Evolutionary conservation across 1,140 invertebrate genomes (phyloP), one percentile per base, ranked within the genome.

Genomic region (Mycetomoellerius zeteki): DNA sequence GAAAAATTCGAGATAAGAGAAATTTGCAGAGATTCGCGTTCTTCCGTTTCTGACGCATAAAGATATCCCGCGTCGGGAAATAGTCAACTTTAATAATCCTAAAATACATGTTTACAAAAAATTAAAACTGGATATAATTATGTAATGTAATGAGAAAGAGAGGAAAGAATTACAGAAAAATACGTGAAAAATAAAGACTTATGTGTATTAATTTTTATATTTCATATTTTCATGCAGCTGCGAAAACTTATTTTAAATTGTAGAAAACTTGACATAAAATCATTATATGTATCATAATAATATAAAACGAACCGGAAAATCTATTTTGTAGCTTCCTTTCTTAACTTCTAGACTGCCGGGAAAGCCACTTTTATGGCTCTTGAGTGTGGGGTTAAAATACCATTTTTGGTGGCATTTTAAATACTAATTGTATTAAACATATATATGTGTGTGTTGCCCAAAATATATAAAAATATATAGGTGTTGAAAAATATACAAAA

Each of bases 1-100:
- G 21, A 71, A 30, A 81, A 71, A 56, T 69, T 81, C 33, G 16
- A 81, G 16, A 71, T 81, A 71, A 71, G 30, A 81, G 78, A 71
- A 56, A 56, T 43, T 69, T 52, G 10, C 47, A 54, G 47, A 81
- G 30, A 81, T 52, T 69, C 73, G 0, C 16, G 21, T 69, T n/a
- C 30, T 37, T 37, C 2, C 58, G 27, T 71, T 71, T 81, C 14
- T 43, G 43, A 69, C n/a, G 21, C 21, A 71, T n/a, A 10, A 81
- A 71, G 24, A 43, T 27, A 81, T 6, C 5, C 0, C 14, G 8
- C 47, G 30, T 6, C 2, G 16, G 10, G 3, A 71, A 71, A 56
- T 37, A 37, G 8, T 16, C 21, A 56, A 8, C n/a, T 71, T 81
- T 56, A 71, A 81, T 19, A 71, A 80, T 80, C 24, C 12, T 50